Base-by-base conservation (phyloP, 2,888 invertebrate species). In the Neoscelio sp. region DNA sequence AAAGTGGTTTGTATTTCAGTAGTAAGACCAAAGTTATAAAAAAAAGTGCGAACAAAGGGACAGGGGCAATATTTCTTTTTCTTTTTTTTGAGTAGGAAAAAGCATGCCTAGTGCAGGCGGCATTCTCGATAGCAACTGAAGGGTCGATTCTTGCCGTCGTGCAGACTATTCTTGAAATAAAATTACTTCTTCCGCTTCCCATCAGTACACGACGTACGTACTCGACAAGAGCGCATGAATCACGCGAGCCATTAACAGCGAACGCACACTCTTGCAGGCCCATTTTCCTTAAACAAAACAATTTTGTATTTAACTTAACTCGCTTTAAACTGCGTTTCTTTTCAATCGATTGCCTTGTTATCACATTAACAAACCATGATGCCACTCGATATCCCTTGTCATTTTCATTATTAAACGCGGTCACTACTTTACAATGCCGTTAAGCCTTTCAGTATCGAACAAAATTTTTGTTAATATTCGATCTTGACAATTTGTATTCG, bases 121-220 rank as follows among this genome's bases (percentile, higher is more conserved):
- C 64, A 13, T 50, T 28, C 28, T 50, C 48, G 64, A 64, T 17
- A 28, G 38, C 50, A 28, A 40, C 46, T 62, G 52, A 65, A 30
- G 65, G 65, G 52, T 65, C 54, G 67, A 35, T 56, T 56, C 30
- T 46, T 44, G 38, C 40, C 52, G 18, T 20, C 35, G 13, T 17
- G 52, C 50, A 42, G 18, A 10, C 56, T 54, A 48, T 44, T 56
- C 68, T 56, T 58, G 18, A 68, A 68, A 68, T 56, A 48, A 68
- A 68, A 68, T 68, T 58, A 58, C 68, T 38, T 56, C 68, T 68
- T 68, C 68, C 68, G 68, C 56, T 56, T 58, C 38, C 48, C 56
- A 67, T 67, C 52, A 33, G 46, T 54, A 26, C 67, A 46, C 28
- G 44, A 54, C 67, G 54, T 38, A 67, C 44, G 12, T 38, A 42